Evolutionary conservation across 2,888 invertebrate genomes (phyloP).

Genomic region (Kryphioiulus occultus): DNA sequence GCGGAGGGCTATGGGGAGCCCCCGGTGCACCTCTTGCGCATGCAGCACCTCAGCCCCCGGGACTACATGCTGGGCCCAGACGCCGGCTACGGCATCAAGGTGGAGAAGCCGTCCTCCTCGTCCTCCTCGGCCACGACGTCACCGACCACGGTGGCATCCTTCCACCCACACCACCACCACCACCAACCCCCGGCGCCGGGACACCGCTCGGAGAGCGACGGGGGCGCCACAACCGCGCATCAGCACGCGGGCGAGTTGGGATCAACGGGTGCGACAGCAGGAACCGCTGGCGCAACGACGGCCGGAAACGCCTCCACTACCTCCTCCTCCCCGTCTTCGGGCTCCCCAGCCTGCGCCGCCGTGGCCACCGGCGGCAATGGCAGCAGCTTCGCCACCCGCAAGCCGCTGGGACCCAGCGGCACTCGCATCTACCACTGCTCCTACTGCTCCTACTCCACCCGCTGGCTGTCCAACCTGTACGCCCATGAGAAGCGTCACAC

Average conservation of each 20-base stretch:
- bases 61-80: slow-evolving; percentile 28
- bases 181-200: not conserved
- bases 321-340: slow-evolving; percentile 49
- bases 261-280: slow-evolving; percentile 51
- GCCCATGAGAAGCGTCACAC: slow-evolving; percentile 89
- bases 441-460: slow-evolving; percentile 87
- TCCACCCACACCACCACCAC: slow-evolving; percentile 43
- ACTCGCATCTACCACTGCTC: slow-evolving; percentile 83
- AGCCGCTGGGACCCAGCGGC: slow-evolving; percentile 54
- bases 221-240: slow-evolving; percentile 48
- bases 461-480: slow-evolving; percentile 87
- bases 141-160: slow-evolving; percentile 45
- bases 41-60: slow-evolving; percentile 54
- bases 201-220: not conserved
- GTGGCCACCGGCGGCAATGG: slow-evolving; percentile 9
- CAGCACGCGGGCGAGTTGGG: slow-evolving; percentile 53
- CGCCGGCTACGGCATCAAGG: slow-evolving; percentile 42
- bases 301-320: slow-evolving; percentile 41
- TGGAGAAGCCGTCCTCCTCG: slow-evolving; percentile 43
- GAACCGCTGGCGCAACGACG: not conserved
- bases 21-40: slow-evolving; percentile 65
- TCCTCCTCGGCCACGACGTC: slow-evolving; percentile 49
- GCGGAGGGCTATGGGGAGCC: slow-evolving; percentile 57
- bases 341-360: not conserved
- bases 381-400: slow-evolving; percentile 39